Percentiles rank a stretch among this genome's conserved stretches.
phyloP scores from a whole-genome alignment of 2,888 invertebrate genomes.

The Acanthopleura granulata region DNA sequence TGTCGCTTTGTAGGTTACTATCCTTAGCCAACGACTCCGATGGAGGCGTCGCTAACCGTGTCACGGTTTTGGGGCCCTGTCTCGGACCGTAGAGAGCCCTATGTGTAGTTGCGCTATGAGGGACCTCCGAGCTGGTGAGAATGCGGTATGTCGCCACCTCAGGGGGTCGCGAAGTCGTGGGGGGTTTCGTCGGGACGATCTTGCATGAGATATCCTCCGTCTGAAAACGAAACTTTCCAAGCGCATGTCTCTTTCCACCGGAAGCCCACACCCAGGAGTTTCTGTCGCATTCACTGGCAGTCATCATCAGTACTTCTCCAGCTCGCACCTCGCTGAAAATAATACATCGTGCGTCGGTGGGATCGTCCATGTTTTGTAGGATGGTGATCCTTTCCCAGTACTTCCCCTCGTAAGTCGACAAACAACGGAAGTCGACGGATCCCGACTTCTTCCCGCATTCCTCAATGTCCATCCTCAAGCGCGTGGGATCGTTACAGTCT shows the following conservation, averaged over 20 bases:
- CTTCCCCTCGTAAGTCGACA: slow-evolving; percentile 47
- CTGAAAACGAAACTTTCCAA: slow-evolving; percentile 37
- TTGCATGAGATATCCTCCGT: slow-evolving; percentile 42
- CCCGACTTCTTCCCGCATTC: slow-evolving; percentile 30
- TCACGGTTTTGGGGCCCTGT: neutral
- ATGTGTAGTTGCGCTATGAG: neutral
- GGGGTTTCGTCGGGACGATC: slow-evolving; percentile 29
- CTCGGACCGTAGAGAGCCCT: neutral
- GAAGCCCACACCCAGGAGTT: slow-evolving; percentile 45
- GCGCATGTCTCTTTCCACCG: slow-evolving; percentile 37
- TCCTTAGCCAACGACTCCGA: neutral
- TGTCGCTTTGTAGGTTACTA: neutral
- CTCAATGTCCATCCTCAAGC: slow-evolving; percentile 44
- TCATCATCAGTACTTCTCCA: slow-evolving; percentile 39
- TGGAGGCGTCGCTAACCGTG: neutral
- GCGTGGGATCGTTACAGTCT: slow-evolving; percentile 44
- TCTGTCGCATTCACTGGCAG: slow-evolving; percentile 50
- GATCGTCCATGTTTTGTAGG: slow-evolving; percentile 43
- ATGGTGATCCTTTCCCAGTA: slow-evolving; percentile 54
- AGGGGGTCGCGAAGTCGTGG: neutral
- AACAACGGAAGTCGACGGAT: slow-evolving; percentile 41
- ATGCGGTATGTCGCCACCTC: neutral
- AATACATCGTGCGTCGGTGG: slow-evolving; percentile 44
- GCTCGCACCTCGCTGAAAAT: slow-evolving; percentile 45
- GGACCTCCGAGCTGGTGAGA: neutral